Conservation (phyloP, 2,888 invertebrate species). For the Pasiphila rectangulata region DNA sequence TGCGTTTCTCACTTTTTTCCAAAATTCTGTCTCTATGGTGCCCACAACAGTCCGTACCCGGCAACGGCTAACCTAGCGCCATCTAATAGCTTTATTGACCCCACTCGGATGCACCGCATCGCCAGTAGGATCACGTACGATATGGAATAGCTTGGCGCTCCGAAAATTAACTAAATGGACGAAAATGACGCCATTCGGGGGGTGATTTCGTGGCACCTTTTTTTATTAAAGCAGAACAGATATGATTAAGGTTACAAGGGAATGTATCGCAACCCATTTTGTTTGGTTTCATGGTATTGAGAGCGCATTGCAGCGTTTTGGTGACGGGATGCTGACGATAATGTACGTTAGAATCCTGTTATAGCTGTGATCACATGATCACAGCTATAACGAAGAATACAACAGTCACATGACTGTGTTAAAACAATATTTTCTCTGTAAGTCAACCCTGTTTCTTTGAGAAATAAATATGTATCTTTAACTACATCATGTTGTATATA, state of each 20-base stretch:
- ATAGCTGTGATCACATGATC: too few relatives aligned
- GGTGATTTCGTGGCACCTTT: not conserved
- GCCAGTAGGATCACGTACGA: slow-evolving; percentile 27
- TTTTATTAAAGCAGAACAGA: too few relatives aligned
- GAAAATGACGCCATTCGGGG: slow-evolving; percentile 1
- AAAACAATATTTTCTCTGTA: too few relatives aligned
- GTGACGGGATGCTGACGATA: too few relatives aligned
- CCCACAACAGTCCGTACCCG: slow-evolving; percentile 28
- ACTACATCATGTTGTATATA: too few relatives aligned
- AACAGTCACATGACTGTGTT: too few relatives aligned
- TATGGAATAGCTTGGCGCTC: slow-evolving; percentile 12
- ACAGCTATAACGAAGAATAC: too few relatives aligned
- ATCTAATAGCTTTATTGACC: slow-evolving; percentile 70
- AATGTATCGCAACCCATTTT: not conserved
- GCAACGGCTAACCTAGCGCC: slow-evolving; percentile 57
- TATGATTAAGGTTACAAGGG: not conserved
- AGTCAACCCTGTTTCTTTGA: too few relatives aligned
- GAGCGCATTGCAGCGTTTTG: too few relatives aligned
- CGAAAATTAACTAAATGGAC: slow-evolving; percentile 13
- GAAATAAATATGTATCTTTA: too few relatives aligned
- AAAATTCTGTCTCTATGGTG: not conserved
- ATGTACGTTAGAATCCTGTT: too few relatives aligned
- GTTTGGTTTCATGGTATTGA: too few relatives aligned
- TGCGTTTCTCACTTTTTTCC: not conserved
- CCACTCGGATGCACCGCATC: slow-evolving; percentile 33